Conservation (phyloP, 1,140 invertebrate genomes). For the Cyrtorhinus lividipennis region DNA sequence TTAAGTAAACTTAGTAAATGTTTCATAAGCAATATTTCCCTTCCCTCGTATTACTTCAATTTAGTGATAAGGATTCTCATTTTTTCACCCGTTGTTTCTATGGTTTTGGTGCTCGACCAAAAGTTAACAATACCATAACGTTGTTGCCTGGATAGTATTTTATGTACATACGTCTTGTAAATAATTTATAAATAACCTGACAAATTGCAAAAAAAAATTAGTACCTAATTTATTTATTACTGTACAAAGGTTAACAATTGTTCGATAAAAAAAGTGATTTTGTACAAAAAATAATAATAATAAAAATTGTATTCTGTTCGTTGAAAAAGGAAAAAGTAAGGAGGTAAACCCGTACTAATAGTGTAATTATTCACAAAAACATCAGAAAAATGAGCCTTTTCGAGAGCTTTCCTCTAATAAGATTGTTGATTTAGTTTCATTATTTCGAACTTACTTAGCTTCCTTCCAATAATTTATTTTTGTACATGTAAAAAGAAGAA, state of each 20-base stretch:
- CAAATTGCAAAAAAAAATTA: no score
- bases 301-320: background rate
- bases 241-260: slow-evolving; percentile 17
- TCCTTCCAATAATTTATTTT: background rate
- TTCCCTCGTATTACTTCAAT: background rate
- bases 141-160: slow-evolving; percentile 18
- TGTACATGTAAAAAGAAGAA: background rate
- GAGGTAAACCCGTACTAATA: background rate
- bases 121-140: slow-evolving; percentile 11
- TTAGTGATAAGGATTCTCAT: background rate
- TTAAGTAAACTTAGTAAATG: no score
- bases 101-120: slow-evolving; percentile 13
- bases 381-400: slow-evolving; percentile 1
- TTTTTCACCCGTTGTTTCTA: background rate
- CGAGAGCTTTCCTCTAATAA: background rate
- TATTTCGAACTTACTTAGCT: no score
- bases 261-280: slow-evolving; percentile 14
- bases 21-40: background rate
- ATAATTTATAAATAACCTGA: slow-evolving; percentile 13
- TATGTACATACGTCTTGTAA: slow-evolving; percentile 16
- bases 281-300: slow-evolving; percentile 12
- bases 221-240: slow-evolving; percentile 16
- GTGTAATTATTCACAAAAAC: background rate
- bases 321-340: slow-evolving; percentile 7
- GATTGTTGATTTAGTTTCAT: background rate